These are phyloP conservation scores for Plumapathes pennacea DNA, from an alignment of 92 coral and sea anemone genomes.

Conservation along the genomic window DNA sequence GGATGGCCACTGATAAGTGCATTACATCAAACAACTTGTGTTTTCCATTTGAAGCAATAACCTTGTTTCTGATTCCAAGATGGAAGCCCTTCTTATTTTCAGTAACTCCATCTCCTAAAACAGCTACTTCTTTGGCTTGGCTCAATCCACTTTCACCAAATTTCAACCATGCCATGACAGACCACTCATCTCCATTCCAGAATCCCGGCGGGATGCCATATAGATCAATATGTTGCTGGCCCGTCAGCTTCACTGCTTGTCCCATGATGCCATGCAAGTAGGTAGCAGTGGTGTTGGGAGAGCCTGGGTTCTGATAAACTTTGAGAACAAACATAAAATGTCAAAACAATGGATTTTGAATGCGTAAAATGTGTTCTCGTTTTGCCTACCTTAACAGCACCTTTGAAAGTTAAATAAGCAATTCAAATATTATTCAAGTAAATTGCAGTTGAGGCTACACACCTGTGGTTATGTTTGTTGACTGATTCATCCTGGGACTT, in stretches of 20 bases:
- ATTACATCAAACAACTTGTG: no score
- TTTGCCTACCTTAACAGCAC: not conserved
- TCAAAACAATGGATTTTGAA: no score
- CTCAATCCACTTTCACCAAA: conserved; percentile 30
- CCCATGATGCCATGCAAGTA: conserved; percentile 62
- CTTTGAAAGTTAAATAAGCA: no score
- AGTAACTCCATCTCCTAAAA: conserved; percentile 63
- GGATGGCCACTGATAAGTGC: not conserved
- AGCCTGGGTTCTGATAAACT: conserved; percentile 18
- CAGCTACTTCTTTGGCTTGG: conserved; percentile 19
- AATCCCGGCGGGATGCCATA: conserved; percentile 65
- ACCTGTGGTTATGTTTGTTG: conserved; percentile 67
- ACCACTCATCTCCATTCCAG: conserved; percentile 76
- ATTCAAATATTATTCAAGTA: no score
- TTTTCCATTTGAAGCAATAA: no score
- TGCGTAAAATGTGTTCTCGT: no score
- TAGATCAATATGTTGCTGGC: conserved; percentile 55
- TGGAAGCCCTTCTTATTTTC: conserved; percentile 56
- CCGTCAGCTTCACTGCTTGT: conserved; percentile 55
- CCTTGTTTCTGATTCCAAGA: conserved; percentile 52
- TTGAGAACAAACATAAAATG: no score
- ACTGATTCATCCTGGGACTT: conserved; percentile 13
- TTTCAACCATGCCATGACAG: conserved; percentile 78
- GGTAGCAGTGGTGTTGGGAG: conserved; percentile 16
- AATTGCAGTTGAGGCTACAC: not conserved